Evolutionary conservation across 1,140 invertebrate species (phyloP).

Genomic region (Drosophila fuyamai): DNA sequence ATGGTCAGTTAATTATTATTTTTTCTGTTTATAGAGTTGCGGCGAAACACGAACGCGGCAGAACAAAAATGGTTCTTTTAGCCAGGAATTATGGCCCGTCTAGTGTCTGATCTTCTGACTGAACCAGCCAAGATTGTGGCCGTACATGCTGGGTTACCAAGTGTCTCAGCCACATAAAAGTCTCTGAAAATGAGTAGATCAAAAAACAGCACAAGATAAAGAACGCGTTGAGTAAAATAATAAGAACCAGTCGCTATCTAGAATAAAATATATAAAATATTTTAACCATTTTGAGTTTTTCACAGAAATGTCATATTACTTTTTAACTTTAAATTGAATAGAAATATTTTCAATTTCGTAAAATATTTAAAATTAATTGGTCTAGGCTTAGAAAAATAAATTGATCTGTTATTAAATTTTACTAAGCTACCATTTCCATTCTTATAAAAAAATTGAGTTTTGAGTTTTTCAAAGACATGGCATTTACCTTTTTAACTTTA

Average conservation of each 20-base stretch:
- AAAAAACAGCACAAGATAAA: background rate
- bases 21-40: conserved; percentile 78
- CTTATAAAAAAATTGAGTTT: no score
- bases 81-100: conserved; percentile 13
- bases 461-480: no score
- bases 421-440: no score
- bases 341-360: no score
- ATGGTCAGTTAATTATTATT: conserved; percentile 83
- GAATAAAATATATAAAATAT: no score
- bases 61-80: conserved; percentile 29
- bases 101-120: conserved; percentile 40
- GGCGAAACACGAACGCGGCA: conserved; percentile 10
- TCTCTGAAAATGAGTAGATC: conserved; percentile 28
- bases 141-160: conserved; percentile 50
- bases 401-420: no score
- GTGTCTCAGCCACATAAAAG: conserved; percentile 58
- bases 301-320: no score
- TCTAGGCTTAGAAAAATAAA: no score
- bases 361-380: no score
- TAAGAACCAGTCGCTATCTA: background rate
- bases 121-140: conserved; percentile 49
- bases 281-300: no score
- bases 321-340: no score
- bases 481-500: no score
- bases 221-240: background rate